Percentiles rank a stretch among this genome's conserved stretches.
Evolutionary conservation across 2,888 invertebrate species (phyloP).

Genomic region (Drosophila phalerata): DNA sequence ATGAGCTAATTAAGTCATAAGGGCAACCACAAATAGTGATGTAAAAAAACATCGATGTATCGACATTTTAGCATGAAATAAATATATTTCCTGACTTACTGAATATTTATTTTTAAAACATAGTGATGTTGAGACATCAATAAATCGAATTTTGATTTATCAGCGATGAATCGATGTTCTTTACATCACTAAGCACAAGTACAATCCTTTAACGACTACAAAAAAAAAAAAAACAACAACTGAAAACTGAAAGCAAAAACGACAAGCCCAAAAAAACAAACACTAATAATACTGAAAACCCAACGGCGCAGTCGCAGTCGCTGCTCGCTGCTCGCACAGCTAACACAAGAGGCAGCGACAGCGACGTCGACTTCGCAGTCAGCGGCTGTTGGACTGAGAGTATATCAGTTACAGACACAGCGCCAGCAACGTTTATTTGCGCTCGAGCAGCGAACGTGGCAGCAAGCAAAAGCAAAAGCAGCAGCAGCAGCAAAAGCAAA

Average conservation of each 20-base stretch:
- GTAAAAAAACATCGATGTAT: too few relatives aligned
- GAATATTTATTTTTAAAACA: too few relatives aligned
- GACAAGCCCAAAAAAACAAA: constrained; percentile 55
- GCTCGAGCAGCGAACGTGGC: constrained; percentile 84
- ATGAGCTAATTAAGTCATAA: constrained; percentile 58
- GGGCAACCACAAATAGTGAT: constrained; percentile 29
- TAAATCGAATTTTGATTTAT: too few relatives aligned
- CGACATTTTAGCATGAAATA: too few relatives aligned
- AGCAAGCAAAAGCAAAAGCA: constrained; percentile 70
- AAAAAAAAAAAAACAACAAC: not conserved
- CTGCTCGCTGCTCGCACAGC: too few relatives aligned
- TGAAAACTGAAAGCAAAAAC: constrained; percentile 21
- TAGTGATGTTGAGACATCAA: too few relatives aligned
- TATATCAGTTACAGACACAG: constrained; percentile 82
- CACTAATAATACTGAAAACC: not conserved
- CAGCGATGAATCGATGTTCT: too few relatives aligned
- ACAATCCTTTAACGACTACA: constrained; percentile 41
- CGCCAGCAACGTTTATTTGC: constrained; percentile 83
- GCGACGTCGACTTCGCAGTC: constrained; percentile 13
- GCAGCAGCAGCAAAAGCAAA: constrained; percentile 28
- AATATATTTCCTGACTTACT: too few relatives aligned
- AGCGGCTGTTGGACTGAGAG: constrained; percentile 60
- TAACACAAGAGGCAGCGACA: constrained; percentile 15
- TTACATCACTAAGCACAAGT: not conserved
- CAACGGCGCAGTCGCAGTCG: constrained; percentile 27